A percentile compares a stretch with the other conserved stretches of the same genome.
Conservation (phyloP, 2,888 invertebrate genomes). For the Drosophila neutralis region DNA sequence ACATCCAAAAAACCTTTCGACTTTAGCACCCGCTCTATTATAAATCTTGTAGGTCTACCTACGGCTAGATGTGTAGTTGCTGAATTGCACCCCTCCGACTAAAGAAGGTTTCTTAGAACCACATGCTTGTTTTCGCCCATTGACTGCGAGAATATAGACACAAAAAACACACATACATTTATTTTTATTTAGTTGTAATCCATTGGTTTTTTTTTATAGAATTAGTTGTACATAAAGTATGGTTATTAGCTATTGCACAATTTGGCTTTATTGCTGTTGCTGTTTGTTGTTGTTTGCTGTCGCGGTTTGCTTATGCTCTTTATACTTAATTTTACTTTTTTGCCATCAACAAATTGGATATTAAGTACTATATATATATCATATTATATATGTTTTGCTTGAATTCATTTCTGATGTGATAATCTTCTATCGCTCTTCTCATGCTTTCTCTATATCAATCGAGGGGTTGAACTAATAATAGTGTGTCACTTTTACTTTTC, state of each 20-base stretch:
- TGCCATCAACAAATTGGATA: conserved; percentile 40
- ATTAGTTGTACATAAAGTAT: conserved; percentile 55
- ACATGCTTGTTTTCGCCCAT: not conserved
- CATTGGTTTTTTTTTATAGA: conserved; percentile 32
- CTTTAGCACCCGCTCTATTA: conserved; percentile 23
- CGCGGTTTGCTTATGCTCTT: conserved; percentile 32
- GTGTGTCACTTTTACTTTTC: not conserved
- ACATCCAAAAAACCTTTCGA: conserved; percentile 3
- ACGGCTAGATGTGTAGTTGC: conserved; percentile 8
- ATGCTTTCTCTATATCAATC: conserved; percentile 1
- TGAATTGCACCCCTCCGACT: conserved; percentile 11
- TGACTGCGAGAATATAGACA: conserved; percentile 66
- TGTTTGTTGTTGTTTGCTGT: conserved; percentile 18
- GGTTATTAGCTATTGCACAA: conserved; percentile 61
- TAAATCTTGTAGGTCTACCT: conserved; percentile 6
- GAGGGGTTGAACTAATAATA: conserved; percentile 4
- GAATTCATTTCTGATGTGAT: conserved; percentile 36
- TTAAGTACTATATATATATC: conserved; percentile 14
- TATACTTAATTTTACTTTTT: conserved; percentile 38
- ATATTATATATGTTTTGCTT: conserved; percentile 23
- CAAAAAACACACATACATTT: conserved; percentile 66
- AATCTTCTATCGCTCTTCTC: conserved; percentile 11
- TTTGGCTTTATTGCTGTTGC: conserved; percentile 55
- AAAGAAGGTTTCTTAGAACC: not conserved
- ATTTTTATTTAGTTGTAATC: conserved; percentile 22